Evolutionary conservation across 2,888 invertebrate species (phyloP), one percentile per base, ranked within the genome.

Genomic region (Ariolimax columbianus): DNA sequence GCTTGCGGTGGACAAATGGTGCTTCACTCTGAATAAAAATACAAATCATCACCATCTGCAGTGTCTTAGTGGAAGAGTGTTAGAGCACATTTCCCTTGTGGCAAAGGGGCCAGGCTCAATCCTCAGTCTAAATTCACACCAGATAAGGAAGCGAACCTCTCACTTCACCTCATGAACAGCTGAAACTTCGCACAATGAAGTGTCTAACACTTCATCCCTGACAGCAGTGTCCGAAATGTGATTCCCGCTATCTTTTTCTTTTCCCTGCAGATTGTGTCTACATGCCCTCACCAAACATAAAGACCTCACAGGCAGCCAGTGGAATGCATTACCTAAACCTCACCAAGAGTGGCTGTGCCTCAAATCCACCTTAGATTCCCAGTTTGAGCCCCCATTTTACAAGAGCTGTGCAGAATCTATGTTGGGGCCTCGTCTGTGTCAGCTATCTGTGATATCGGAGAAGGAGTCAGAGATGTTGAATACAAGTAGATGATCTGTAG

Each of bases 321-420:
- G 84, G 84, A 51, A 79, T 70, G 38, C 26, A n/a, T 51, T 84
- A 47, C 55, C 84, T 19, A 70, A 30, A 38, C 33, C 63, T 68
- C 66, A 77, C 51, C 68, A 79, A 59, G 84, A 84, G n/a, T 84
- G 84, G 84, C 72, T 84, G n/a, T 72, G 17, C 23, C 23, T 51
- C n/a, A 83, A 51, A 68, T 38, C 40, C 26, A 59, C 33, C 9
- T 33, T 33, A 30, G 1, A 47, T 7, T n/a, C 14, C 3, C 26
- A 73, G 59, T 68, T 59, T n/a, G 30, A 30, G 0, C 77, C 77
- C 7, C 59, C 68, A 40, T 33, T 36, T 47, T 68, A 66, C 51
- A 59, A 59, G 30, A 38, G 40, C 36, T 68, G 68, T 79, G 84
- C 66, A 17, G 78, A 30, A 43, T 72, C 47, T 43, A 38, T 68